Evolutionary conservation across 92 coral and sea anemone genomes (phyloP), one percentile per base, ranked within the genome.

Genomic region (Umimayanthus chanpuru): DNA sequence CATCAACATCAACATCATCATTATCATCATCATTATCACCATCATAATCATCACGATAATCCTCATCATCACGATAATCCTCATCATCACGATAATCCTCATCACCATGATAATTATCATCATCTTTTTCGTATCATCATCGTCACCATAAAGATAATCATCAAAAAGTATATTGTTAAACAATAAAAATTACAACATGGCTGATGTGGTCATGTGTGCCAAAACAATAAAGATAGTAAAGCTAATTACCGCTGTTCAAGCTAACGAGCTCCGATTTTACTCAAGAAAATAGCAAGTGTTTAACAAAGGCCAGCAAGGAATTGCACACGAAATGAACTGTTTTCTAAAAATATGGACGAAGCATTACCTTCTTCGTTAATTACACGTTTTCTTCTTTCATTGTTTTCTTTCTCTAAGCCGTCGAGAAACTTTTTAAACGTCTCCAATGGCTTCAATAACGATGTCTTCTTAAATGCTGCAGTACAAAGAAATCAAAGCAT

Each of bases 401-500:
- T 90, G 78, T 96, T 96, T 76, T 95, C 98, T 50, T 56, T 85
- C 61, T 82, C 89, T n/a, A 96, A 91, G 1, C 90, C 86, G 43
- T 73, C 76, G n/a, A 96, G 90, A 83, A 96, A 96, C 16, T 78
- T 77, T 47, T 72, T 56, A 86, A 96, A 96, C 3, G 93, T 91
- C 20, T 88, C 83, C 25, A 96, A 56, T 41, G 95, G 92, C 79
- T 84, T 91, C 75, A 85, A 26, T 43, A 96, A 84, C 5, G 98
- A 92, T 11, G 94, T 93, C 89, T 94, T 95, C 89, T 80, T 89
- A 90, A 72, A 96, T 16, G 93, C 98, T 96, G 78, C 43, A 87
- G 67, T 64, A 43, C 53, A n/a, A 86, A 28, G 70, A 21, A 71
- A 7, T 28, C 47, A 76, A 88, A 73, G 14, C 25, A 74, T 18